Evolutionary conservation across 2,888 invertebrate species (phyloP), one percentile per base, ranked within the genome.

Genomic region (Hipparchia sbordonii): DNA sequence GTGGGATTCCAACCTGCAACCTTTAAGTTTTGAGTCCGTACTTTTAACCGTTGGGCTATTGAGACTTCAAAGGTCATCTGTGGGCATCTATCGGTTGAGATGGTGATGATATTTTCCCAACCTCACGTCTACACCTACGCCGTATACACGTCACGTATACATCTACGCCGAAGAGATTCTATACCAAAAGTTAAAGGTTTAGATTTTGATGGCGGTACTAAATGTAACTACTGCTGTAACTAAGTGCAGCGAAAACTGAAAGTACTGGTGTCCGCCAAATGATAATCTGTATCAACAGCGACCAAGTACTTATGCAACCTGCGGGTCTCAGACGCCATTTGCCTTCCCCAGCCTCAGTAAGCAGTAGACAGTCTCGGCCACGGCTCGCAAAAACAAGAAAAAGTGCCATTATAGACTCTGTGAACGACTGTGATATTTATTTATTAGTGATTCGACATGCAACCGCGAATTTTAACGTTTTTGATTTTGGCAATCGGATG

Each of bases 211-310:
- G 39, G 2, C 39, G 39, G 2, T 5, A 39, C 39, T 39, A 23
- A 23, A 23, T 23, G 23, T 23, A 77, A 78, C 72, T 79, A 77
- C 78, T 82, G 80, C 78, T 80, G 82, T 81, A 82, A 80, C 81
- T 82, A 83, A 13, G 6, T 86, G 85, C 84, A 90, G 92, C 91
- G 93, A 93, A 23, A 23, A 23, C 23, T 23, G 23, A 23, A 93
- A 93, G 93, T 92, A 87, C 86, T 81, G 82, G 89, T 89, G 92
- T 89, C 92, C 92, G 91, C 90, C 93, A 93, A 92, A 92, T 90
- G 90, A 91, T 91, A 89, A 92, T 92, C 91, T 91, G 90, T 91
- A 92, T 92, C 90, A 91, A 87, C 84, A 84, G 82, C 78, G 82
- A 82, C 81, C 82, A 82, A 5, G 83, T 82, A 84, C 87, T 92